Evolutionary conservation across 1,140 invertebrate species (phyloP), one percentile per base, ranked within the genome.

Genomic region (Leptopilina clavipes): DNA sequence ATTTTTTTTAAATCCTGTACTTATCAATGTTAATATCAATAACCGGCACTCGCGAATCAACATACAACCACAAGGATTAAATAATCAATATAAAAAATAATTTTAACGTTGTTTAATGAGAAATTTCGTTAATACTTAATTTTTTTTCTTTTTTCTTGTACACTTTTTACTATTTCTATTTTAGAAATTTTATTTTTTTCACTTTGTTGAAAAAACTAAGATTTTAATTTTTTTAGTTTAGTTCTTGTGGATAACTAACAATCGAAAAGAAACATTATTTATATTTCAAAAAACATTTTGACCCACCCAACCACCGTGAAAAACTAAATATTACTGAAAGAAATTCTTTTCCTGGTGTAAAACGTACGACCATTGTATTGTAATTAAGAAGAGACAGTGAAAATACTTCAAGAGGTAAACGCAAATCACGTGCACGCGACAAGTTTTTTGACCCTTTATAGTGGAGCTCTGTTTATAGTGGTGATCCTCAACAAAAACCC

Each of bases 361-460:
- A 81, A 71, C 72, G 31, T 79, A 76, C 78, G 75, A 78, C 73
- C 74, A 87, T 85, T 87, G 83, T 88, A 87, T 89, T 87, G 5
- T 87, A 89, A 89, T 89, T 79, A 78, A 78, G 79, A 81, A 79
- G 52, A 65, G 77, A 80, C 72, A 77, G 19, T 71, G 19, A 19
- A 75, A 81, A 79, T 80, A 79, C 78, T n/a, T 40, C 78, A 76
- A 22, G 18, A 81, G 71, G 74, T 79, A 40, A 40, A 74, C 76
- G 79, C 45, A 43, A 74, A 18, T 54, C 70, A n/a, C 56, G 37
- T 17, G 48, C 25, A 52, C 43, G 19, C 45, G 9, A 73, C 75
- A 80, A 22, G 81, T 80, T 80, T 25, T 70, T 79, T 82, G 79
- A 81, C 78, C 76, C 76, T 79, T 74, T 65, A 25, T 65, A 37